A percentile compares a stretch with the other conserved stretches of the same genome.
phyloP scores from a whole-genome alignment of 2,888 invertebrate genomes.

The Cylloceria caligata region DNA sequence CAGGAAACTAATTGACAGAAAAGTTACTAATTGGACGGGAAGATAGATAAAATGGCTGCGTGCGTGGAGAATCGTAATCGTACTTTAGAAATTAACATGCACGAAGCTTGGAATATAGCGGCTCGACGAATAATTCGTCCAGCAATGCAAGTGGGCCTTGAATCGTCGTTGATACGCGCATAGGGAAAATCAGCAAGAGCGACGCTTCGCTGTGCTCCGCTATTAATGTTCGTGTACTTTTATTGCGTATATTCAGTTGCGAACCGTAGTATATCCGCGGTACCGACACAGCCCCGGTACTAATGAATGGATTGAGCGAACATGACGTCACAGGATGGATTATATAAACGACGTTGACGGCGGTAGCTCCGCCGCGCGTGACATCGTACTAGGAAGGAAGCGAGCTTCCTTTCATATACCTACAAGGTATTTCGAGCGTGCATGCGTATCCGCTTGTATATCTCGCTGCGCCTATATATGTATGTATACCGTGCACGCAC shows the following conservation, averaged over 20 bases:
- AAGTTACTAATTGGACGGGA: constrained; percentile 4
- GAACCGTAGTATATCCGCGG: not conserved
- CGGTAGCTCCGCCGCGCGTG: constrained; percentile 74
- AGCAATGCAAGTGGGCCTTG: no score
- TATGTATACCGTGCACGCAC: no score
- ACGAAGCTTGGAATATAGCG: no score
- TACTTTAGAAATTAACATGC: not conserved
- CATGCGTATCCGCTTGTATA: constrained; percentile 58
- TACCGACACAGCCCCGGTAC: constrained; percentile 61
- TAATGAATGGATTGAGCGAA: constrained; percentile 83
- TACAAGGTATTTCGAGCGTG: constrained; percentile 74
- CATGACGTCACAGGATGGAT: constrained; percentile 84
- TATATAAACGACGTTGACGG: constrained; percentile 81
- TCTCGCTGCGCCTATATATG: not conserved
- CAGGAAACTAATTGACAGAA: constrained; percentile 10
- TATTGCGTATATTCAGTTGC: not conserved
- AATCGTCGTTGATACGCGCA: no score
- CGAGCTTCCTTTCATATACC: constrained; percentile 82
- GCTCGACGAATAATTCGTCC: no score
- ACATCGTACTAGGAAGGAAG: constrained; percentile 83
- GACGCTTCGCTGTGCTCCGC: not conserved
- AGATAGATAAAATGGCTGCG: not conserved
- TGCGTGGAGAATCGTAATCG: not conserved
- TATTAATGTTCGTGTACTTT: not conserved
- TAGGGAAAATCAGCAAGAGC: no score